Evolutionary conservation across 2,888 invertebrate genomes (phyloP).

Genomic region (Agrotis exclamationis): DNA sequence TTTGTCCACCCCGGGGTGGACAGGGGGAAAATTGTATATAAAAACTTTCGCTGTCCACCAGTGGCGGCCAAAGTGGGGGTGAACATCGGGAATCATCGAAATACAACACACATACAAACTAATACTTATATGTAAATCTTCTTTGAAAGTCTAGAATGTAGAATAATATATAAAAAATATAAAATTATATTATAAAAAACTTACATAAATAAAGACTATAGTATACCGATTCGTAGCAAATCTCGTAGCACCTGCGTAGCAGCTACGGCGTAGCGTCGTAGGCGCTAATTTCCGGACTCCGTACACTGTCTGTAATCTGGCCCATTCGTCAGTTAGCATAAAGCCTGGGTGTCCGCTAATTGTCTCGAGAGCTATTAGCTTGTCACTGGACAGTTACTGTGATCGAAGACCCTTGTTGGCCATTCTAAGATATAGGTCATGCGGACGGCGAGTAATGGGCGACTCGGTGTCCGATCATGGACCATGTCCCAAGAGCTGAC

Average conservation of each 20-base stretch:
- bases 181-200: too few relatives aligned
- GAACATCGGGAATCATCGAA: too few relatives aligned
- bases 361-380: slow-evolving; percentile 32
- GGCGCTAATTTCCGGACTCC: slow-evolving; percentile 20
- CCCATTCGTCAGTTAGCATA: slow-evolving; percentile 40
- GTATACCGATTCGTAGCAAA: neutral
- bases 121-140: neutral
- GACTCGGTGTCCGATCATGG: too few relatives aligned
- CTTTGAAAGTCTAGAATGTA: neutral
- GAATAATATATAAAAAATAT: too few relatives aligned
- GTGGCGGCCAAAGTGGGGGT: too few relatives aligned
- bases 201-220: too few relatives aligned
- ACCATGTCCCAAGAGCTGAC: too few relatives aligned
- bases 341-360: slow-evolving; percentile 40
- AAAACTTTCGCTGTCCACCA: too few relatives aligned
- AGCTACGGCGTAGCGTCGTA: slow-evolving; percentile 29
- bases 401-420: neutral
- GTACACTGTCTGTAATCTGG: slow-evolving; percentile 45
- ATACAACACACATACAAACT: too few relatives aligned
- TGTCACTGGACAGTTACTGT: slow-evolving; percentile 6
- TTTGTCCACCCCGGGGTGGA: too few relatives aligned
- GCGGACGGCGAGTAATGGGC: too few relatives aligned
- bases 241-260: slow-evolving; percentile 4
- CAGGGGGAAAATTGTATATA: too few relatives aligned
- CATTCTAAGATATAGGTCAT: neutral